These are phyloP conservation scores for Meloe dianella DNA, from an alignment of 2,888 invertebrate species.

Conservation along the genomic window DNA sequence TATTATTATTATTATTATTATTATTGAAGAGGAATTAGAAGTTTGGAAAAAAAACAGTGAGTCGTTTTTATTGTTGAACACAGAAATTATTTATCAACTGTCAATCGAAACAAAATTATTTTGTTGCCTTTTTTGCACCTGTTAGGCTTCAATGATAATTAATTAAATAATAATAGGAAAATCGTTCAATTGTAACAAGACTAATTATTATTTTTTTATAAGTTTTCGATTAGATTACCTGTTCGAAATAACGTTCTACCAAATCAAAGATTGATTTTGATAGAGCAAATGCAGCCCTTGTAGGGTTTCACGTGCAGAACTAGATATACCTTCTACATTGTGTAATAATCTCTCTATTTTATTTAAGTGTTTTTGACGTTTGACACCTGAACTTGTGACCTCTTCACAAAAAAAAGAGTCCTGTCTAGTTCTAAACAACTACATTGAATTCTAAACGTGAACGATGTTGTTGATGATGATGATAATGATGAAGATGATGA, in stretches of 20 bases:
- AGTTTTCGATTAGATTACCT: background rate
- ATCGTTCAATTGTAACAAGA: background rate
- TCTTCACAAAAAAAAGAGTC: background rate
- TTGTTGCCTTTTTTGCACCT: no score
- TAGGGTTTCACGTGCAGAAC: background rate
- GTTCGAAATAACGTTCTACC: no score
- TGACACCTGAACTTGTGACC: slow-evolving; percentile 5
- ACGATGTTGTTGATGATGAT: no score
- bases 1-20: no score
- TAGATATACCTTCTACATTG: background rate
- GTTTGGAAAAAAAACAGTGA: background rate
- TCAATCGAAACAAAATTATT: no score
- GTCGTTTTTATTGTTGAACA: no score
- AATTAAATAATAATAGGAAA: no score
- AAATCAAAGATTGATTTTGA: no score
- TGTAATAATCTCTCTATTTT: slow-evolving; percentile 4
- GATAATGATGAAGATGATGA: background rate
- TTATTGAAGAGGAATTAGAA: background rate
- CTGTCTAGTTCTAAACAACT: background rate
- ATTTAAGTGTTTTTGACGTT: background rate
- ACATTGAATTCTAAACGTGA: background rate
- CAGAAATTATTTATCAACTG: no score
- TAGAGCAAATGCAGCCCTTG: no score
- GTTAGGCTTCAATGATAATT: no score
- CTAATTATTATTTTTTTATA: no score